Percentiles rank a stretch among this genome's conserved stretches.
These are phyloP conservation scores for Hedya salicella DNA, from an alignment of 2,888 invertebrate species.

Conservation along the genomic window DNA sequence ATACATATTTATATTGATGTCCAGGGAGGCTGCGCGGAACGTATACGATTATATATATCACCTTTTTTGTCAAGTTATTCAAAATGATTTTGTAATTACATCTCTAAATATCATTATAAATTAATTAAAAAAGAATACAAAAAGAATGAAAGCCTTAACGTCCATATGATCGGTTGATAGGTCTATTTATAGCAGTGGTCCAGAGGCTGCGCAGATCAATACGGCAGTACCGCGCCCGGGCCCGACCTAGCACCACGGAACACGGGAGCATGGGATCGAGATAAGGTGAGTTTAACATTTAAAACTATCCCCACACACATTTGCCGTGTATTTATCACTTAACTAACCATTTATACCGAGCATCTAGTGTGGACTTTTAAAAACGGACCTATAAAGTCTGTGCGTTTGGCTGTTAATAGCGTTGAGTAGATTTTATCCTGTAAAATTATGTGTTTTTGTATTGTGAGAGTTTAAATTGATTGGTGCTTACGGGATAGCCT, in stretches of 20 bases:
- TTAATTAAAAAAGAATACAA: neutral
- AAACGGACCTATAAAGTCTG: neutral
- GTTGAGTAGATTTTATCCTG: neutral
- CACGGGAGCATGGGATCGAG: neutral
- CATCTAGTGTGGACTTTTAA: neutral
- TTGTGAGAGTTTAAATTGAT: too few species aligned
- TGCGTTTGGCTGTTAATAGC: neutral
- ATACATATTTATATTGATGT: too few species aligned
- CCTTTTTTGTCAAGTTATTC: too few species aligned
- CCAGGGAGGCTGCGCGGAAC: too few species aligned
- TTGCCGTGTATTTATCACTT: neutral
- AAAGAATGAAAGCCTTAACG: neutral
- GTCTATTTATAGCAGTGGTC: constrained; percentile 31
- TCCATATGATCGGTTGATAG: constrained; percentile 28
- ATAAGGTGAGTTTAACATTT: constrained; percentile 19
- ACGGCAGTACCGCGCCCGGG: constrained; percentile 31
- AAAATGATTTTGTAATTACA: neutral
- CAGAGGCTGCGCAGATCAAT: constrained; percentile 39
- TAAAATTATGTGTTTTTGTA: neutral
- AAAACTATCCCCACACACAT: neutral
- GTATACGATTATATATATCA: too few species aligned
- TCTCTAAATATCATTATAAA: neutral
- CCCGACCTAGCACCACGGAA: neutral
- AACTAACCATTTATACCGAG: neutral
- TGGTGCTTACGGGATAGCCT: too few species aligned